phyloP scores from a whole-genome alignment of 2,888 invertebrate species.

The Prosapia bicincta region DNA sequence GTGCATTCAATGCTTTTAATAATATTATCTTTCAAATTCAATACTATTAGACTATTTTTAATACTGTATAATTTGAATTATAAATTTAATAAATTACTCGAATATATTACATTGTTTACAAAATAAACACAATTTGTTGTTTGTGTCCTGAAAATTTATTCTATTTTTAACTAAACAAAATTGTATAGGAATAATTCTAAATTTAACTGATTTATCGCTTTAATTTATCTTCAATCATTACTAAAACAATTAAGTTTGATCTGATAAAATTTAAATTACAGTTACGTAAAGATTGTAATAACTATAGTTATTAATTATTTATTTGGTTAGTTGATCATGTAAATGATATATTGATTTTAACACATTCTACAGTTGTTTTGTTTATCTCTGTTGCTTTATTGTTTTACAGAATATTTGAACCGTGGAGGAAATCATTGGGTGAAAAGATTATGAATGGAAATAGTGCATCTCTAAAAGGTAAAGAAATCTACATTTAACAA shows the following conservation, averaged over 20 bases:
- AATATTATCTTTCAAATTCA: too few relatives aligned
- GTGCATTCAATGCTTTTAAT: too few relatives aligned
- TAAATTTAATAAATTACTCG: too few relatives aligned
- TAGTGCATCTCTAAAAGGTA: not conserved
- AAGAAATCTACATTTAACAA: not conserved
- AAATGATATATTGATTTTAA: not conserved
- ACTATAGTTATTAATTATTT: not conserved
- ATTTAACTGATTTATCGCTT: not conserved
- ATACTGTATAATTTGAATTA: too few relatives aligned
- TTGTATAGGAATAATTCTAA: not conserved
- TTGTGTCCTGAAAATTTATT: not conserved
- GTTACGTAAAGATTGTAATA: not conserved
- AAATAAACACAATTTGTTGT: too few relatives aligned
- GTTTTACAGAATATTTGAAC: slow-evolving; percentile 35
- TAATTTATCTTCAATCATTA: not conserved
- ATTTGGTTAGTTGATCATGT: not conserved
- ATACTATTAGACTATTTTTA: too few relatives aligned
- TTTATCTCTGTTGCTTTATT: not conserved
- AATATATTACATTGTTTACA: too few relatives aligned
- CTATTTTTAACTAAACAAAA: not conserved
- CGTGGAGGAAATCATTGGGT: slow-evolving; percentile 35
- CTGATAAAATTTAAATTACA: not conserved
- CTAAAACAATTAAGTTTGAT: not conserved
- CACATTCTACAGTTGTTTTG: not conserved
- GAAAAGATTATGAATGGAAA: slow-evolving; percentile 32